Conservation (phyloP, 2,113 vertebrate species). For the Saccopteryx bilineata region DNA sequence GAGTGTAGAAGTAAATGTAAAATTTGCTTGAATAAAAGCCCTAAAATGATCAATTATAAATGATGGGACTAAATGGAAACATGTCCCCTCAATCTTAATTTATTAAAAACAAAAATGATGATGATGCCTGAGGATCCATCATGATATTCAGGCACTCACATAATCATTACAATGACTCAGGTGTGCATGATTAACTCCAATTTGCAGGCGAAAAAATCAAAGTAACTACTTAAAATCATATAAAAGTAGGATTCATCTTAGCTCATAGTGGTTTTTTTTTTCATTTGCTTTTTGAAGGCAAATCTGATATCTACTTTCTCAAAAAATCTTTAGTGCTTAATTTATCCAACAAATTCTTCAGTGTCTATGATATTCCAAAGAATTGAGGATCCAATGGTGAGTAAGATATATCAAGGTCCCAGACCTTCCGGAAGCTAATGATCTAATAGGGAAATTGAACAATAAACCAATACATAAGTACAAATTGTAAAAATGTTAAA, state of each 20-base stretch:
- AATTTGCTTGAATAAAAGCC: slow-evolving; percentile 17
- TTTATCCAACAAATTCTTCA: slow-evolving; percentile 16
- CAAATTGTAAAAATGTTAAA: slow-evolving; percentile 6
- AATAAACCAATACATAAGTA: neutral
- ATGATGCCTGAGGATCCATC: neutral
- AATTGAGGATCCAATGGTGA: neutral
- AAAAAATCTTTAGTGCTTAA: slow-evolving; percentile 29
- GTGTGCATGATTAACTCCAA: neutral
- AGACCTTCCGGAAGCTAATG: neutral
- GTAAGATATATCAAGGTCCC: neutral
- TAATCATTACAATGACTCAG: neutral
- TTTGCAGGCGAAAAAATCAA: neutral
- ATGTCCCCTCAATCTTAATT: neutral
- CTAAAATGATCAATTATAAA: neutral
- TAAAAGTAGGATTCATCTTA: neutral
- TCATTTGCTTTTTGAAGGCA: neutral
- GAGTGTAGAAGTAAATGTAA: slow-evolving; percentile 1
- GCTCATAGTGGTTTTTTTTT: neutral
- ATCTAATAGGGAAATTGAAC: neutral
- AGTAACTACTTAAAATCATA: neutral
- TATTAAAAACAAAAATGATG: neutral
- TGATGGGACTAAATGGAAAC: neutral
- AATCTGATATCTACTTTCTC: neutral
- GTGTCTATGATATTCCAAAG: neutral
- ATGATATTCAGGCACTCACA: neutral